phyloP scores from a whole-genome alignment of 2,888 invertebrate species.

The Dorcus hopei region DNA sequence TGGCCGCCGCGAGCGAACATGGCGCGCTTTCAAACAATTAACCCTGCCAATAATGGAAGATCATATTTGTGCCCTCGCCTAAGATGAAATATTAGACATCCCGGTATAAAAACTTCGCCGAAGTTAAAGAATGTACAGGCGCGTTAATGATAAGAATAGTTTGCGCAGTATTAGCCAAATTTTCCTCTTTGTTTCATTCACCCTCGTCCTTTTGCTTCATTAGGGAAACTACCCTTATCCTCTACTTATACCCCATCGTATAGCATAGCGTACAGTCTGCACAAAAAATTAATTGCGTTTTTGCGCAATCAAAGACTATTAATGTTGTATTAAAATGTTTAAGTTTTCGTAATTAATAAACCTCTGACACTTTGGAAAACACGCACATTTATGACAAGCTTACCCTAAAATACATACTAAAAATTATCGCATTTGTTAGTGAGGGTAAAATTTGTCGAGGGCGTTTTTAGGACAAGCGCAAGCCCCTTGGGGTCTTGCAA shows the following conservation, averaged over 20 bases:
- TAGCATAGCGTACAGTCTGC: neutral
- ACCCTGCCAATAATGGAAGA: conserved; percentile 45
- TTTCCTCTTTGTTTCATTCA: conserved; percentile 32
- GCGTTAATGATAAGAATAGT: conserved; percentile 13
- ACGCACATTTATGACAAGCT: neutral
- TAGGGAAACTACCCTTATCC: conserved; percentile 26
- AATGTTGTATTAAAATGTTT: too few species aligned
- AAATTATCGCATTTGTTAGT: conserved; percentile 13
- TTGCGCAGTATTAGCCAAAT: conserved; percentile 32
- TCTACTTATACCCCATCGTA: neutral
- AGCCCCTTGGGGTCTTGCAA: conserved; percentile 19
- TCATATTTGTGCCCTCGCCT: conserved; percentile 37
- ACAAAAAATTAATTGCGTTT: neutral
- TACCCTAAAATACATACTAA: conserved; percentile 1
- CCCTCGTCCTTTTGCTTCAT: conserved; percentile 22
- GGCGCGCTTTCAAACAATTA: conserved; percentile 49
- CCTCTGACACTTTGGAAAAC: neutral
- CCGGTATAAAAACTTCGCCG: conserved; percentile 8
- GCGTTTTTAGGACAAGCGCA: conserved; percentile 9
- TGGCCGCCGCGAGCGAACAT: conserved; percentile 39
- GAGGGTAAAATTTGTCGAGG: conserved; percentile 21
- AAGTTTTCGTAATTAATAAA: neutral
- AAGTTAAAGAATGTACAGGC: neutral
- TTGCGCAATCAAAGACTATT: neutral
- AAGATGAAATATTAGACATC: conserved; percentile 30